Percentiles rank a stretch among this genome's conserved stretches.
Evolutionary conservation across 2,797 vertebrate genomes (phyloP).

Genomic region (Buceros bicornis): DNA sequence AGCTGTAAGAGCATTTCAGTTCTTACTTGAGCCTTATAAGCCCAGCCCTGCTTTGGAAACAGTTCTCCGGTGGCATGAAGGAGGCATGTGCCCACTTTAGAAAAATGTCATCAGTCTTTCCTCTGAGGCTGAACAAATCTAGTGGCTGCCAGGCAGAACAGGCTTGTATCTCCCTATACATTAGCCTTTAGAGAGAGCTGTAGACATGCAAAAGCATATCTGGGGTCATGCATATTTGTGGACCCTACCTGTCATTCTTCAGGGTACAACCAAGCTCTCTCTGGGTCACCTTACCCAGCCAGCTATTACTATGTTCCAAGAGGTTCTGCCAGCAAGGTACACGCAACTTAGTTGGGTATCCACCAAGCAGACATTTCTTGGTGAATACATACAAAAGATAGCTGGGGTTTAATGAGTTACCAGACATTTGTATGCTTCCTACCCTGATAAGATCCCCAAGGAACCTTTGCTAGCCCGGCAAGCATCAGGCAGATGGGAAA

Average conservation of each 20-base stretch:
- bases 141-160: not conserved
- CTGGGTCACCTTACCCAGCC: not conserved
- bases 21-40: not conserved
- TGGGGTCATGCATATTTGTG: fast-evolving
- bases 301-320: not conserved
- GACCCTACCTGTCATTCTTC: not conserved
- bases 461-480: not conserved
- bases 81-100: not conserved
- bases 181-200: not conserved
- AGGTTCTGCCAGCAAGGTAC: not conserved
- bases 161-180: not conserved
- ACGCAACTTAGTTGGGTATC: not conserved
- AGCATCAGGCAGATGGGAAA: not conserved
- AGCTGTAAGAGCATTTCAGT: not conserved
- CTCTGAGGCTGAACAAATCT: not conserved
- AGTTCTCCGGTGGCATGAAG: not conserved
- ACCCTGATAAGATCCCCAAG: not conserved
- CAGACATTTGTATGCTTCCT: not conserved
- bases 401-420: not conserved
- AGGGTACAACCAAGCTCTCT: not conserved
- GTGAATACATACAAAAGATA: not conserved
- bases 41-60: not conserved
- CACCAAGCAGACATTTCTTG: not conserved
- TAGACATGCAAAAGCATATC: not conserved
- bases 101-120: not conserved